Base-by-base conservation (phyloP, 2,888 invertebrate genomes). In the Buathra laborator region DNA sequence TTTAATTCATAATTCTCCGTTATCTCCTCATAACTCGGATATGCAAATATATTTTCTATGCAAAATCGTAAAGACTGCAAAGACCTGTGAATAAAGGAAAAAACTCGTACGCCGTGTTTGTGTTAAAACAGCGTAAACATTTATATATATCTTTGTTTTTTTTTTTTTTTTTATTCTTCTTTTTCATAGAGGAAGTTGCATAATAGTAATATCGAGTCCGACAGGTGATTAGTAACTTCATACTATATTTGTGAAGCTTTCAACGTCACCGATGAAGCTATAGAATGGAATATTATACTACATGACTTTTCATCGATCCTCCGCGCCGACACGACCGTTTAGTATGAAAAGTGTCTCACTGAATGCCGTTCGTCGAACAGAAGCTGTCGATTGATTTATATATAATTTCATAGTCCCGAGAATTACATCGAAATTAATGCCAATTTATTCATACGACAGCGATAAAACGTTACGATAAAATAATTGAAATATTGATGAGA, bases 271-370 rank as follows among this genome's bases (percentile, higher is more conserved):
- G 56, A 56, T 24, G 12, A 56, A 12, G 56, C 56, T 56, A 24
- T 56, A 56, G 19, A 56, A 3, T 19, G 56, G 24, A 56, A 56
- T 56, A 56, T 56, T 24, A 56, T 24, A 56, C 19, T 56, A 12
- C 56, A 56, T 56, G 24, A 56, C 56, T 56, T 56, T 56, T 56
- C 24, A 56, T 56, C 56, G 56, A 56, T 56, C 56, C 56, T 24
- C 10, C 10, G 12, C 4, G 12, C 10, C 56, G 56, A 37, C 37
- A 37, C 37, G 19, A 24, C 56, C 56, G 56, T 56, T 56, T 56
- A 56, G 56, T 56, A 56, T 24, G 56, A 56, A 56, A 56, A 56
- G 19, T 56, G 56, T 24, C 12, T 24, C 12, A 12, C 24, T 24
- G 19, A 12, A 56, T 56, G 19, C 9, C 19, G 2, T 19, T 9